phyloP scores from a whole-genome alignment of 1,140 invertebrate genomes.

The Caenorhabditis inopinata region DNA sequence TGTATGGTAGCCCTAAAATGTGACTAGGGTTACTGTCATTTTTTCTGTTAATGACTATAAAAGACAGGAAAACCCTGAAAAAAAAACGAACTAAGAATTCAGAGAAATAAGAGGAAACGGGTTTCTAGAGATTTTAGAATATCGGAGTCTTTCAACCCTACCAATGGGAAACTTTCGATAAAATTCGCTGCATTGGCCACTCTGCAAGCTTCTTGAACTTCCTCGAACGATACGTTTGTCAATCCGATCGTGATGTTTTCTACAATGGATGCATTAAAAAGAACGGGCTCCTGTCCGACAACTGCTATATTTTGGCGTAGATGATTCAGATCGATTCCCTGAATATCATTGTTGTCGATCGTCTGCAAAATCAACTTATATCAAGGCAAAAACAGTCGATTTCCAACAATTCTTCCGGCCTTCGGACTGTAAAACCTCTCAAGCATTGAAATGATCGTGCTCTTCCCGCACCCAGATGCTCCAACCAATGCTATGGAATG shows the following conservation, averaged over 20 bases:
- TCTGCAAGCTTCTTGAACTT: slow-evolving; percentile 55
- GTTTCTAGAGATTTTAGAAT: neutral
- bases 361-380: neutral
- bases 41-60: no score
- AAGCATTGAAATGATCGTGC: slow-evolving; percentile 80
- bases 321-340: slow-evolving; percentile 13
- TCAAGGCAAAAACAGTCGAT: neutral
- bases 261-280: slow-evolving; percentile 40
- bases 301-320: slow-evolving; percentile 38
- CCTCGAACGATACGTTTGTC: slow-evolving; percentile 41
- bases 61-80: no score
- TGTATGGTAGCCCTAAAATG: slow-evolving; percentile 43
- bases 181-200: slow-evolving; percentile 59
- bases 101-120: neutral
- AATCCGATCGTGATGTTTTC: slow-evolving; percentile 66
- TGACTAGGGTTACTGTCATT: neutral
- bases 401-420: slow-evolving; percentile 37
- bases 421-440: slow-evolving; percentile 75
- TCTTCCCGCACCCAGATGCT: slow-evolving; percentile 82
- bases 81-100: no score
- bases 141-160: neutral
- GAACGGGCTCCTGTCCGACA: slow-evolving; percentile 46
- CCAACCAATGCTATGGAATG: slow-evolving; percentile 85
- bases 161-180: slow-evolving; percentile 51
- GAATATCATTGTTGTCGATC: slow-evolving; percentile 34